These are phyloP conservation scores for Cochlearius cochlearius DNA, from an alignment of 2,113 vertebrate species.

Conservation along the genomic window DNA sequence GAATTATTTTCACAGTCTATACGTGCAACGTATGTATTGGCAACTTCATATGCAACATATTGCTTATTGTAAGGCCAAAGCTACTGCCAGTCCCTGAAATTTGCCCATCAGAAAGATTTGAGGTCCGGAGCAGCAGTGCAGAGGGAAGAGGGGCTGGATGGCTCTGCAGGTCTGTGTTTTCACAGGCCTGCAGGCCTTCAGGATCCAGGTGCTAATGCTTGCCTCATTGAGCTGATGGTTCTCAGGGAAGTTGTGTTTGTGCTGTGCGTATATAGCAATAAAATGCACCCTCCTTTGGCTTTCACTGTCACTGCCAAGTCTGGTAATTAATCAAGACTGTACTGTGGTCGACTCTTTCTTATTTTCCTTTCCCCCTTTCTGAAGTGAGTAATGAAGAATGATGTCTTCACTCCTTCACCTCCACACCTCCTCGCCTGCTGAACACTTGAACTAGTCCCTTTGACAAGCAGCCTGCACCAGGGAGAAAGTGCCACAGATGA, in stretches of 20 bases:
- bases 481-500: slow-evolving; percentile 54
- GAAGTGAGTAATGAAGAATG: slow-evolving; percentile 70
- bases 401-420: slow-evolving; percentile 62
- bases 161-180: slow-evolving; percentile 14
- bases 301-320: slow-evolving; percentile 50
- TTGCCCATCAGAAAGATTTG: not conserved
- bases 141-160: not conserved
- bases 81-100: not conserved
- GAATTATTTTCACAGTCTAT: not conserved
- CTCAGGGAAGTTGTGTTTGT: slow-evolving; percentile 14
- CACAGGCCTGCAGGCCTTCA: not conserved
- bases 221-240: slow-evolving; percentile 23
- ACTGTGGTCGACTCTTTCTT: slow-evolving; percentile 28
- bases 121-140: not conserved
- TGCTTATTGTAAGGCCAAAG: not conserved
- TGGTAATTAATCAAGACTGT: slow-evolving; percentile 72
- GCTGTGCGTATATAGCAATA: not conserved
- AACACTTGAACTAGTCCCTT: slow-evolving; percentile 29
- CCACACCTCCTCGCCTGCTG: slow-evolving; percentile 22
- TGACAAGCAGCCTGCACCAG: slow-evolving; percentile 33
- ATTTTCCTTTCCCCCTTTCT: slow-evolving; percentile 30
- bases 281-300: slow-evolving; percentile 20
- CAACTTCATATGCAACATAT: not conserved
- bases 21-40: fast-evolving
- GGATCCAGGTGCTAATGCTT: not conserved